These are phyloP conservation scores for Panulirus ornatus DNA, from an alignment of 1,140 invertebrate genomes.

Conservation along the genomic window DNA sequence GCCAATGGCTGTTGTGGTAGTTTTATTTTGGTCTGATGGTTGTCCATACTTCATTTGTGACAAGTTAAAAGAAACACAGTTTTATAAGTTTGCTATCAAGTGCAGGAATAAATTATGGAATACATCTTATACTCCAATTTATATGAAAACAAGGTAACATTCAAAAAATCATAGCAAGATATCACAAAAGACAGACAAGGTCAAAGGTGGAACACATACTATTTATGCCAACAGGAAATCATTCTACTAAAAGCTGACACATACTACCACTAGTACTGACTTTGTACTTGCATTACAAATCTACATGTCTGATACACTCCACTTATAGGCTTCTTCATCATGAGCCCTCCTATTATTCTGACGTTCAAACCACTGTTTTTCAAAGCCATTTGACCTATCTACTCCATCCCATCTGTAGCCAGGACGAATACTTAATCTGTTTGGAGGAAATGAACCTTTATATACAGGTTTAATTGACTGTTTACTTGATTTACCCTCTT, in stretches of 20 bases:
- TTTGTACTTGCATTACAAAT: slow-evolving; percentile 20
- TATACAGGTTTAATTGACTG: slow-evolving; percentile 74
- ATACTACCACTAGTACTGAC: neutral
- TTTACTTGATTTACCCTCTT: slow-evolving; percentile 80
- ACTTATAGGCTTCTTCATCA: slow-evolving; percentile 94
- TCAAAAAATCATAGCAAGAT: too few species aligned
- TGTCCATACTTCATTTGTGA: too few species aligned
- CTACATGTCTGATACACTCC: slow-evolving; percentile 97
- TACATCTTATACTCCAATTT: too few species aligned
- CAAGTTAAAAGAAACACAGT: too few species aligned
- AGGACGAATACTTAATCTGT: slow-evolving; percentile 93
- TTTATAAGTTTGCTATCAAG: too few species aligned
- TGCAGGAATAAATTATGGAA: too few species aligned
- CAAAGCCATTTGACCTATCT: slow-evolving; percentile 97
- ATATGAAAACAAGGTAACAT: too few species aligned
- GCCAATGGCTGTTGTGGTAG: too few species aligned
- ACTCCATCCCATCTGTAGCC: slow-evolving; percentile 99
- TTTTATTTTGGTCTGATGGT: too few species aligned
- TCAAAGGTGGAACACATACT: too few species aligned
- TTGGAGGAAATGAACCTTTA: slow-evolving; percentile 84
- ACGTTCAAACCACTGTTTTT: slow-evolving; percentile 91
- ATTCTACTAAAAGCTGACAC: slow-evolving; percentile 10
- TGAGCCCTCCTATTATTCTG: slow-evolving; percentile 87
- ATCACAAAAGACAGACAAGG: too few species aligned
- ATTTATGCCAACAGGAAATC: neutral